Percentiles rank a stretch among this genome's conserved stretches.
Conservation (phyloP, 2,797 vertebrate species). For the Urophycis tenuis region DNA sequence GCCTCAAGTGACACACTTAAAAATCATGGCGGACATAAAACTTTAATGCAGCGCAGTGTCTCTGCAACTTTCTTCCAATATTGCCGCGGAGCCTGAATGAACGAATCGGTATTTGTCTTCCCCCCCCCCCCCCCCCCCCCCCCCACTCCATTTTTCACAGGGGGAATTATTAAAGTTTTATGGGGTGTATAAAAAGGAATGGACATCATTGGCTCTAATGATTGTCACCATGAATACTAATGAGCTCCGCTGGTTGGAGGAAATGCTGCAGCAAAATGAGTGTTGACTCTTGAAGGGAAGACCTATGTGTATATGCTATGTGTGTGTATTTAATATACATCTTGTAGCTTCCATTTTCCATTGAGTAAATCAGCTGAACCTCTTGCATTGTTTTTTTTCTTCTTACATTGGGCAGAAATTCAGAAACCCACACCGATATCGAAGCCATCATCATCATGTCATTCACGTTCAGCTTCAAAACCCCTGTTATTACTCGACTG, state of each 20-base stretch:
- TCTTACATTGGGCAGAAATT: not conserved
- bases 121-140: no score
- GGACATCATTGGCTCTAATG: conserved; percentile 1
- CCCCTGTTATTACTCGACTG: not conserved
- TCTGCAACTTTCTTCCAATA: conserved; percentile 6
- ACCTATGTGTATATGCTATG: not conserved
- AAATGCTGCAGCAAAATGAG: not conserved
- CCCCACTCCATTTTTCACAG: not conserved
- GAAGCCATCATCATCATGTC: no score
- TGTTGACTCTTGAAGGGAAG: not conserved
- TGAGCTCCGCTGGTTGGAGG: not conserved
- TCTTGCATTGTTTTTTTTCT: not conserved
- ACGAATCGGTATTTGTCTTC: not conserved
- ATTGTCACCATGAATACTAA: not conserved
- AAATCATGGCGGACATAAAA: conserved; percentile 10
- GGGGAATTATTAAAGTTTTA: not conserved
- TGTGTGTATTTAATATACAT: no score
- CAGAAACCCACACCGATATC: not conserved
- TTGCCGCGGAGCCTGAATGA: not conserved
- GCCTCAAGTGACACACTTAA: conserved; percentile 22
- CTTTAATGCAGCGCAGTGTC: conserved; percentile 7
- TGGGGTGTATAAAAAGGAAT: not conserved
- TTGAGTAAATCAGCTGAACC: not conserved
- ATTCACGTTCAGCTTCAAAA: not conserved
- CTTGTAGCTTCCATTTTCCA: no score